These are phyloP conservation scores for Catharus minimus DNA, from an alignment of 2,113 vertebrate genomes.

Conservation along the genomic window DNA sequence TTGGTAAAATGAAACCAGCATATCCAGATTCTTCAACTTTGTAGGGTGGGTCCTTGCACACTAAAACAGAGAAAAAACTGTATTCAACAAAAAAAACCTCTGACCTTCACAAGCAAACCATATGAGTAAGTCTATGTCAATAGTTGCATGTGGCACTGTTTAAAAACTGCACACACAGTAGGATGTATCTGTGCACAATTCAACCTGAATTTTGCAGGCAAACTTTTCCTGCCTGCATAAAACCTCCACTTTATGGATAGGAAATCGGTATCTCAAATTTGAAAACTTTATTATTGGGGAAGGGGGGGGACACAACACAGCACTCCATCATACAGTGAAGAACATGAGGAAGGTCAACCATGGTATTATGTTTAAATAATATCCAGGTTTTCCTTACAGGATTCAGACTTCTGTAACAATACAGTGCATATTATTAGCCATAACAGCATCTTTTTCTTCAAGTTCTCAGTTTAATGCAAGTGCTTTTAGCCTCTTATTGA, in stretches of 20 bases:
- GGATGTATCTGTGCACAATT: fast-evolving
- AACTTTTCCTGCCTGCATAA: neutral
- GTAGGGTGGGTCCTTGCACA: slow-evolving; percentile 91
- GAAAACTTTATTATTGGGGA: neutral
- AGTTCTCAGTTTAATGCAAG: neutral
- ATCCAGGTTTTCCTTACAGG: neutral
- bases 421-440: neutral
- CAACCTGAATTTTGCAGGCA: neutral
- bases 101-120: neutral
- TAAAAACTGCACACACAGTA: neutral
- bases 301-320: fast-evolving
- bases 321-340: neutral
- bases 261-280: neutral
- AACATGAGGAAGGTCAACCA: neutral
- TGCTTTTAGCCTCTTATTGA: neutral
- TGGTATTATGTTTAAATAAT: neutral
- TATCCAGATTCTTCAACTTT: slow-evolving; percentile 93
- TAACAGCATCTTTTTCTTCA: neutral
- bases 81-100: neutral
- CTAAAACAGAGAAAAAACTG: slow-evolving; percentile 61
- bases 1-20: slow-evolving; percentile 91
- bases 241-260: neutral
- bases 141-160: neutral
- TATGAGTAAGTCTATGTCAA: neutral
- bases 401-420: neutral